phyloP scores from a whole-genome alignment of 2,888 invertebrate species.

The Strigamia crassipes region DNA sequence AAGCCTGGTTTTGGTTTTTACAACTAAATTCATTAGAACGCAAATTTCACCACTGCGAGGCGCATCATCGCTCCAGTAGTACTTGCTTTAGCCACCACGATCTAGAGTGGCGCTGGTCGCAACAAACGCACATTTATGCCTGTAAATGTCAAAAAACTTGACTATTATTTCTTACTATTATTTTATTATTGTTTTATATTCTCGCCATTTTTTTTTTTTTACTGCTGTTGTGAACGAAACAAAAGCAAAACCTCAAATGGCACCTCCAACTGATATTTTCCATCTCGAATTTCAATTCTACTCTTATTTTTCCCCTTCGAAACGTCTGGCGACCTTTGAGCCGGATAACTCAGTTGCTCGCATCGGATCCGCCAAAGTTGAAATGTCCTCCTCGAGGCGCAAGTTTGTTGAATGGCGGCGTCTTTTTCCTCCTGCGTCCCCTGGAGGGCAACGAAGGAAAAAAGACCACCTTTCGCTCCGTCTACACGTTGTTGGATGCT shows the following conservation, averaged over 20 bases:
- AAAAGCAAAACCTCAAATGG: neutral
- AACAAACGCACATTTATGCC: too few species aligned
- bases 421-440: neutral
- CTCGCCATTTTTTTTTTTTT: too few species aligned
- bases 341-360: constrained; percentile 4
- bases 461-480: neutral
- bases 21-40: too few species aligned
- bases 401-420: neutral
- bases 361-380: constrained; percentile 2
- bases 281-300: neutral
- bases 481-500: neutral
- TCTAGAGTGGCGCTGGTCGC: too few species aligned
- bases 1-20: too few species aligned
- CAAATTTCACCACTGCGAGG: too few species aligned
- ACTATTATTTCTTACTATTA: too few species aligned
- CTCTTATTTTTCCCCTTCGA: neutral
- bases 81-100: too few species aligned
- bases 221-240: too few species aligned
- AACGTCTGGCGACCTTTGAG: neutral
- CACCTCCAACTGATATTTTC: neutral
- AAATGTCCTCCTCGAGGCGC: neutral
- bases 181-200: too few species aligned
- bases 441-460: neutral
- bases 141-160: too few species aligned
- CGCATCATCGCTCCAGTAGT: too few species aligned